phyloP scores from a whole-genome alignment of 2,113 vertebrate species.

The Macquaria ambigua region DNA sequence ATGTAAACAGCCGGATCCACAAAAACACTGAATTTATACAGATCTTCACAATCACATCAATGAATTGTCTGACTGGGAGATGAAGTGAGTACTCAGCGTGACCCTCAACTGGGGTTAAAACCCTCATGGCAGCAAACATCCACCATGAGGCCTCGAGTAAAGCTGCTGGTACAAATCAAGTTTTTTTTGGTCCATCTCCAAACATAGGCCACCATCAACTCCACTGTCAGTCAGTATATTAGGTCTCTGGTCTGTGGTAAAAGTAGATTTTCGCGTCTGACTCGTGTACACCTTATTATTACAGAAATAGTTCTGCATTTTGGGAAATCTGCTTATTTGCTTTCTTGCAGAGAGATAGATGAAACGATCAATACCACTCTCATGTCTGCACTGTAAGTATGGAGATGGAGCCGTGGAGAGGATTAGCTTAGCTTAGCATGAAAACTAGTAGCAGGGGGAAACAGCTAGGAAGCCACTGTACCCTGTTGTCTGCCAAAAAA shows the following conservation, averaged over 20 bases:
- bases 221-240: not conserved
- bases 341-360: not conserved
- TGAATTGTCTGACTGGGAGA: not conserved
- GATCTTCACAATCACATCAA: not conserved
- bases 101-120: not conserved
- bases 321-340: no score
- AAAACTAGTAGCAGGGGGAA: no score
- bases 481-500: not conserved
- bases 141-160: not conserved
- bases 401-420: no score
- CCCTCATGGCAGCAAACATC: not conserved
- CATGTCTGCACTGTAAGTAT: not conserved
- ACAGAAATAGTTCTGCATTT: not conserved
- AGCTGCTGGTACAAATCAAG: not conserved
- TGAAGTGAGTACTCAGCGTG: not conserved
- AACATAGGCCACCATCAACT: not conserved
- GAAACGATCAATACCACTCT: not conserved
- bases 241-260: not conserved
- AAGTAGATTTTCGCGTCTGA: not conserved
- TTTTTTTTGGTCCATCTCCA: not conserved
- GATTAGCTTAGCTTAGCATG: no score
- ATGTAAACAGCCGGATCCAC: no score
- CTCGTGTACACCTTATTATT: not conserved
- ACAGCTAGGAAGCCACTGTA: not conserved
- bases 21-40: not conserved